A percentile compares a stretch with the other conserved stretches of the same genome.
Evolutionary conservation across 1,140 invertebrate species (phyloP).

Genomic region (Holcopasites calliopsidis): DNA sequence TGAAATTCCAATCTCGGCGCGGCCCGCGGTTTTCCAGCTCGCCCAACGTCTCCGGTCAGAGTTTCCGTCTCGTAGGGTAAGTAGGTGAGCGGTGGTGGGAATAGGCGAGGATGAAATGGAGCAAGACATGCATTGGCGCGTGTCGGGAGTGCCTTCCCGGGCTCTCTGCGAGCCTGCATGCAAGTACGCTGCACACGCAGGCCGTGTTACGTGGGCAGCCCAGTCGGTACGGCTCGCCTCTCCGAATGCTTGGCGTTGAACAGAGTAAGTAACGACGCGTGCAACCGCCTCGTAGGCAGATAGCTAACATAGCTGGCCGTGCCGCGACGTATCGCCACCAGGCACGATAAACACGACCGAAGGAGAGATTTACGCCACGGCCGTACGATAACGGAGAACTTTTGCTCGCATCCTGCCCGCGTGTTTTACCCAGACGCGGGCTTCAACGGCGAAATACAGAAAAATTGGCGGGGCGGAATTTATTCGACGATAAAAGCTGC

Average conservation of each 20-base stretch:
- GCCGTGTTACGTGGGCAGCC: conserved; percentile 56
- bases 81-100: conserved; percentile 77
- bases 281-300: conserved; percentile 47
- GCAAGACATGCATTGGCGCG: conserved; percentile 78
- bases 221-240: conserved; percentile 15
- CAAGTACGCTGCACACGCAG: conserved; percentile 14
- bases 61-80: conserved; percentile 75
- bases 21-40: conserved; percentile 10
- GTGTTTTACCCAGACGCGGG: background rate
- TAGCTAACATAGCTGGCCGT: conserved; percentile 21
- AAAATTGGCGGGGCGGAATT: conserved; percentile 16
- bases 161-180: conserved; percentile 28
- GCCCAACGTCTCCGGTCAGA: conserved; percentile 67
- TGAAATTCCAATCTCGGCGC: conserved; percentile 57
- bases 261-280: conserved; percentile 48
- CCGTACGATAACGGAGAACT: background rate
- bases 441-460: background rate
- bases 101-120: conserved; percentile 76
- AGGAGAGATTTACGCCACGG: conserved; percentile 16
- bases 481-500: conserved; percentile 18
- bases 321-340: conserved; percentile 38
- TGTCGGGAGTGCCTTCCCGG: conserved; percentile 76
- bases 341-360: conserved; percentile 28
- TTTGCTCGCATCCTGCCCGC: background rate
- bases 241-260: conserved; percentile 27